These are phyloP conservation scores for Stegodyphus dumicola DNA, from an alignment of 1,140 invertebrate genomes.

Conservation along the genomic window DNA sequence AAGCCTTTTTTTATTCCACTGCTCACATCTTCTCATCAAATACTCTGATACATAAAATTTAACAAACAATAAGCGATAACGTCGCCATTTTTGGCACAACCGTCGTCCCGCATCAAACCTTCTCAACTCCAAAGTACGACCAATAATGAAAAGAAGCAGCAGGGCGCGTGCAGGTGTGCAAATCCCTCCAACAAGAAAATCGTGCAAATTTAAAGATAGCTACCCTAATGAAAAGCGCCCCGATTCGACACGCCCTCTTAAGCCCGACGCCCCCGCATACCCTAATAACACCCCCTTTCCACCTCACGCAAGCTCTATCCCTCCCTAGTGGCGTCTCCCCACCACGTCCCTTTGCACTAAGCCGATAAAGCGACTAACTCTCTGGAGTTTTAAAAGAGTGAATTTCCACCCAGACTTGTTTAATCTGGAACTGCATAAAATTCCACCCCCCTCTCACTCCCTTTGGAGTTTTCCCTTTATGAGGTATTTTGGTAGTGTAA, in stretches of 20 bases:
- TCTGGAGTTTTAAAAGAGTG: slow-evolving; percentile 37
- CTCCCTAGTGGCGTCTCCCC: not conserved
- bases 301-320: too few species aligned
- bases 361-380: slow-evolving; percentile 47
- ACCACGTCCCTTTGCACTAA: not conserved
- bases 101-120: not conserved
- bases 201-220: slow-evolving; percentile 53
- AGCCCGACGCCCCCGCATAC: slow-evolving; percentile 6
- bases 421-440: slow-evolving; percentile 27
- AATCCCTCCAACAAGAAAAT: slow-evolving; percentile 45
- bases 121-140: too few species aligned
- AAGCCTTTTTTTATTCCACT: too few species aligned
- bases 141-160: slow-evolving; percentile 33
- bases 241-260: slow-evolving; percentile 49
- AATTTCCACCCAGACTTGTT: slow-evolving; percentile 45
- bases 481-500: not conserved
- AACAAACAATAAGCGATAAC: too few species aligned
- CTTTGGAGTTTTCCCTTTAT: not conserved
- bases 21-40: too few species aligned
- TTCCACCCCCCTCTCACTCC: not conserved
- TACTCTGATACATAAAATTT: too few species aligned
- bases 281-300: slow-evolving; percentile 8
- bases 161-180: slow-evolving; percentile 28
- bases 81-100: too few species aligned
- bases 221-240: slow-evolving; percentile 35